These are phyloP conservation scores for Grammomys dolichurus DNA, from an alignment of 2,113 vertebrate genomes.

Conservation along the genomic window DNA sequence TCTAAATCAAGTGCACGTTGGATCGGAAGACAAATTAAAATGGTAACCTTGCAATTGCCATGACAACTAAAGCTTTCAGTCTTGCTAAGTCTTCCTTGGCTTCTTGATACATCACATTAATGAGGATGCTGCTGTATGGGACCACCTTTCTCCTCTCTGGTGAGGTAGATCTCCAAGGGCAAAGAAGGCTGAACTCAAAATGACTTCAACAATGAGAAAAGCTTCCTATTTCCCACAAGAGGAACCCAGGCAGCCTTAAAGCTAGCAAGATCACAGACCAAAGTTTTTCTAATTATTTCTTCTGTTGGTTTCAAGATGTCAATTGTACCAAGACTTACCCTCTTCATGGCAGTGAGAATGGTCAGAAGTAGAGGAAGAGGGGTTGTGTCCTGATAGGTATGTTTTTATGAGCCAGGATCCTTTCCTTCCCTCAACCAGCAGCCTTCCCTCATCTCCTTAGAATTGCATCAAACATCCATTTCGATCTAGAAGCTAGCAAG, in stretches of 20 bases:
- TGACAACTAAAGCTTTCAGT: neutral
- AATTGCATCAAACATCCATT: neutral
- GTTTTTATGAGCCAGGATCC: neutral
- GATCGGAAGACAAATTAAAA: slow-evolving; percentile 18
- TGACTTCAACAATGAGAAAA: slow-evolving; percentile 17
- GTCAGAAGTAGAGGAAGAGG: neutral
- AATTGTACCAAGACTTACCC: neutral
- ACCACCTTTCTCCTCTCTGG: neutral
- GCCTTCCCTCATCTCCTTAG: neutral
- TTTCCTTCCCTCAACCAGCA: neutral
- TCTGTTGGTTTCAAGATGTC: neutral
- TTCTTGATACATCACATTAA: neutral
- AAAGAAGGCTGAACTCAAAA: neutral
- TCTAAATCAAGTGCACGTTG: neutral
- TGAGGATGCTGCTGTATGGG: neutral
- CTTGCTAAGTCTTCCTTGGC: neutral
- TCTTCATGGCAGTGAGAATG: neutral
- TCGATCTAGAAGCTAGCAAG: neutral
- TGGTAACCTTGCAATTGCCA: neutral
- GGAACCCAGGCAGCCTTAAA: neutral
- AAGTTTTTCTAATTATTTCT: slow-evolving; percentile 37
- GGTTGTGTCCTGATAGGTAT: neutral
- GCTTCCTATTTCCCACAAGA: neutral
- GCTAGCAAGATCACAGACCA: neutral
- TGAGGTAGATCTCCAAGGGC: neutral